Evolutionary conservation across 2,113 vertebrate genomes (phyloP).

Genomic region (Psephotus haematonotus): DNA sequence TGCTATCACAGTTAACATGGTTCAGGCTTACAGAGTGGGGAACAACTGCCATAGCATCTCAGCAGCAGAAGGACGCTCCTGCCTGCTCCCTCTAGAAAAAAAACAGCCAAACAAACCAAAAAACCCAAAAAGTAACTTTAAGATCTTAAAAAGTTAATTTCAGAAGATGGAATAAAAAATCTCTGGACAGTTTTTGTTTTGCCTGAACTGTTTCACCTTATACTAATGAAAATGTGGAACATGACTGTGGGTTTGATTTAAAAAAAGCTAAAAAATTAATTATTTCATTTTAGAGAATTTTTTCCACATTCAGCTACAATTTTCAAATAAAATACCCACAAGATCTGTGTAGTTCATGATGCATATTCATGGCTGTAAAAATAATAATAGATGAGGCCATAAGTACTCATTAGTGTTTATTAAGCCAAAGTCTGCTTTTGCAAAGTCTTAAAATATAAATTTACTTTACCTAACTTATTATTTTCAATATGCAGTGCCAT

Average conservation of each 20-base stretch:
- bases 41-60: neutral
- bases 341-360: neutral
- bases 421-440: neutral
- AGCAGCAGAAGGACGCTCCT: neutral
- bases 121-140: neutral
- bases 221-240: neutral
- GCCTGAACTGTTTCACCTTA: neutral
- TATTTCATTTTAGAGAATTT: neutral
- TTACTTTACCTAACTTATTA: constrained; percentile 8
- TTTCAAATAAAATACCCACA: neutral
- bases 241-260: neutral
- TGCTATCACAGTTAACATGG: neutral
- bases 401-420: constrained; percentile 36
- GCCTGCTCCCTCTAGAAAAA: neutral
- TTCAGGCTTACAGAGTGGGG: neutral
- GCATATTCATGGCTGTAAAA: neutral
- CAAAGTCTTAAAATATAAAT: neutral
- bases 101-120: neutral
- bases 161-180: neutral
- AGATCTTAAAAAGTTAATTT: neutral
- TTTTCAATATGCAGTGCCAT: constrained; percentile 28
- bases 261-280: neutral
- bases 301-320: neutral
- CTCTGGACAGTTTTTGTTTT: neutral
- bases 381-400: neutral